Evolutionary conservation across 2,888 invertebrate species (phyloP).

Genomic region (Dryobota labecula): DNA sequence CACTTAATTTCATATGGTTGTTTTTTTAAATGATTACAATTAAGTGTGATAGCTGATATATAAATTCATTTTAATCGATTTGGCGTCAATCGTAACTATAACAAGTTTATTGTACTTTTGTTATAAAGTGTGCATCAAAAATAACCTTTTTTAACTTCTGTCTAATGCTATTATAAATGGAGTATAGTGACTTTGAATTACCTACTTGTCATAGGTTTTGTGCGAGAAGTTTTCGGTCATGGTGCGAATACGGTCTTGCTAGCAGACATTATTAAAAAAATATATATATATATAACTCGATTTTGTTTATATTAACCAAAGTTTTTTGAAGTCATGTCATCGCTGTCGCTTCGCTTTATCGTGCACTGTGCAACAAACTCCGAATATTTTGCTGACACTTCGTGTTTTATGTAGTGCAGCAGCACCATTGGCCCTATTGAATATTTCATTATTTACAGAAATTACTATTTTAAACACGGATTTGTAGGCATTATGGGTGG

Average conservation of each 20-base stretch:
- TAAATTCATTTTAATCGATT: too few relatives aligned
- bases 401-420: conserved; percentile 45
- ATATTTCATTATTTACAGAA: conserved; percentile 57
- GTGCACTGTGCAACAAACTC: conserved; percentile 11
- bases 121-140: too few relatives aligned
- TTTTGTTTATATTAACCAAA: background rate
- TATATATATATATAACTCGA: too few relatives aligned
- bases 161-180: too few relatives aligned
- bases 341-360: conserved; percentile 37
- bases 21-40: too few relatives aligned
- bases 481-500: conserved; percentile 63
- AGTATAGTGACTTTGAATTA: background rate
- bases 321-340: background rate
- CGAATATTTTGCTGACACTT: conserved; percentile 35
- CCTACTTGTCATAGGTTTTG: background rate
- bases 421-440: conserved; percentile 36
- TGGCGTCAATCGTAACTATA: too few relatives aligned
- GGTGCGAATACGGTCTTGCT: background rate
- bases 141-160: too few relatives aligned
- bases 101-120: too few relatives aligned
- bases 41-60: too few relatives aligned
- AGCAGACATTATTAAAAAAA: background rate
- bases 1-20: too few relatives aligned
- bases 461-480: conserved; percentile 45
- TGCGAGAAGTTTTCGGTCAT: background rate